phyloP scores from a whole-genome alignment of 2,888 invertebrate species.

The Tinea trinotella region DNA sequence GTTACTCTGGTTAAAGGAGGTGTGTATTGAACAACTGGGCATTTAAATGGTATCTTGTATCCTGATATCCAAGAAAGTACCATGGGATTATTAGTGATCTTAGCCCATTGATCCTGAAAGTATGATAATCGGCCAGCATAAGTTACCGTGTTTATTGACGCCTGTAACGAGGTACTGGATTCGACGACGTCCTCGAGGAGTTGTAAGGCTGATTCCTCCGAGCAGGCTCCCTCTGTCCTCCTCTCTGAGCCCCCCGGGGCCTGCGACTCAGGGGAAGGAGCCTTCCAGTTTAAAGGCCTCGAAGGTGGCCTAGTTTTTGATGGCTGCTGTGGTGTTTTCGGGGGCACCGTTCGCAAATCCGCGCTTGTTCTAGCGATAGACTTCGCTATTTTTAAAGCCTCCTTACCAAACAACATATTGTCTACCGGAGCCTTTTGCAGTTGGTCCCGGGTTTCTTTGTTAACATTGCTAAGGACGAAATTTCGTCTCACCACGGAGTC shows the following conservation, averaged over 20 bases:
- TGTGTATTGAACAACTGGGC: not conserved
- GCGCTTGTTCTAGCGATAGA: conserved; percentile 23
- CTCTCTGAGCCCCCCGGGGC: conserved; percentile 19
- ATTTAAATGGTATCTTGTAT: conserved; percentile 14
- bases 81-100: conserved; percentile 21
- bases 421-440: conserved; percentile 24
- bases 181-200: conserved; percentile 15
- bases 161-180: not conserved
- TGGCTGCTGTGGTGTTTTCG: conserved; percentile 16
- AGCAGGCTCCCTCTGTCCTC: conserved; percentile 18
- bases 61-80: conserved; percentile 23
- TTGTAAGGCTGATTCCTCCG: conserved; percentile 7
- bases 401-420: conserved; percentile 23
- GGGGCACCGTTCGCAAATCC: conserved; percentile 20
- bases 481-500: conserved; percentile 23
- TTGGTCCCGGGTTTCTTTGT: conserved; percentile 26
- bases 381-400: conserved; percentile 25
- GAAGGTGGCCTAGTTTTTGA: not conserved
- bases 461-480: conserved; percentile 23
- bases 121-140: conserved; percentile 21
- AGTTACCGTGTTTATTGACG: conserved; percentile 20
- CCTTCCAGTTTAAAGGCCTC: conserved; percentile 21
- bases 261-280: conserved; percentile 20
- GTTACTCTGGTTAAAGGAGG: not conserved
- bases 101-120: conserved; percentile 22